Conservation (phyloP, 1,140 invertebrate genomes). For the Drosophila melanica region DNA sequence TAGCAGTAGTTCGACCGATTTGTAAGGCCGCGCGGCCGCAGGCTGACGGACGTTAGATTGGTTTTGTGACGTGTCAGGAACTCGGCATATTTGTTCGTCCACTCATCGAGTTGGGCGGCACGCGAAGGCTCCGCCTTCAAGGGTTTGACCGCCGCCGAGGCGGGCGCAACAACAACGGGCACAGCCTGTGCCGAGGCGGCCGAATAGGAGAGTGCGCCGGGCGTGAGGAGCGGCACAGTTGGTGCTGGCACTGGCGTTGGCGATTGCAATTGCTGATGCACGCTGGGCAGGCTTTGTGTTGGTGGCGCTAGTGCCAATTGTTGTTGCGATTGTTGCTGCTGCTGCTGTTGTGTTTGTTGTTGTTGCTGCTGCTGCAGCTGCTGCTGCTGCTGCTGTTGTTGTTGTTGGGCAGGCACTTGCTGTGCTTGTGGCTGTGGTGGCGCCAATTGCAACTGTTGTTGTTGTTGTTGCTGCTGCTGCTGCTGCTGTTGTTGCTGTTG, state of each 20-base stretch:
- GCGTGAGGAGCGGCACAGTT: conserved; percentile 66
- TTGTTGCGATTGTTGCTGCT: conserved; percentile 26
- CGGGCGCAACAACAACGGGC: conserved; percentile 32
- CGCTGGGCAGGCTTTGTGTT: conserved; percentile 38
- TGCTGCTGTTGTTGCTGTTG: conserved; percentile 8
- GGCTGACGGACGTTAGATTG: conserved; percentile 89
- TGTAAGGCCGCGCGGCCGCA: conserved; percentile 93
- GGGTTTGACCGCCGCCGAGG: conserved; percentile 50
- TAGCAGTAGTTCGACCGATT: conserved; percentile 98
- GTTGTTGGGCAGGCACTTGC: conserved; percentile 5
- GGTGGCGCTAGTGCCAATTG: conserved; percentile 22
- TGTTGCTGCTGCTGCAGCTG: conserved; percentile 18
- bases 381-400: conserved; percentile 14
- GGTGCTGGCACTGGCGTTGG: conserved; percentile 68
- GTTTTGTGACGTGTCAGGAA: conserved; percentile 89
- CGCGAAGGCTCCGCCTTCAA: conserved; percentile 49
- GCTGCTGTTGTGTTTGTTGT: conserved; percentile 17
- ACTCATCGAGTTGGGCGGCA: conserved; percentile 71
- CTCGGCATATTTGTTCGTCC: conserved; percentile 86
- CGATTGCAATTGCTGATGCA: conserved; percentile 64
- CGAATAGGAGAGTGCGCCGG: conserved; percentile 80
- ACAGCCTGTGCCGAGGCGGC: conserved; percentile 80
- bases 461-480: conserved; percentile 4
- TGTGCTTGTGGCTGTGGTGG: conserved; percentile 5
- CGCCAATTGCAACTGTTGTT: conserved; percentile 3